Percentiles rank a stretch among this genome's conserved stretches.
Evolutionary conservation across 2,797 vertebrate species (phyloP).

Genomic region (Glyptemys insculpta): DNA sequence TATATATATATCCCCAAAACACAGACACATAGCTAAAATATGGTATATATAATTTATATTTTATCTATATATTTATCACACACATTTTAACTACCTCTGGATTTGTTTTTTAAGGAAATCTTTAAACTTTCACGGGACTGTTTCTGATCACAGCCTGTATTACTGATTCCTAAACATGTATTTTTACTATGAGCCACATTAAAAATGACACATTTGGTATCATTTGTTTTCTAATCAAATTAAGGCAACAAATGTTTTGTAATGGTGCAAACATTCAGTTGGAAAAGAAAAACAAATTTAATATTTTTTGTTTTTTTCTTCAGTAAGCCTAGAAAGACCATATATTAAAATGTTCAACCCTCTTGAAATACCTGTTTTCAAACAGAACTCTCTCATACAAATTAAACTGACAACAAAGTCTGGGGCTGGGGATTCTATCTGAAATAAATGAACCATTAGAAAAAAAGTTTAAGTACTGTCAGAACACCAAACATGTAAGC

Average conservation of each 20-base stretch:
- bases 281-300: not conserved
- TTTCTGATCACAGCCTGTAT: not conserved
- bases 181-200: not conserved
- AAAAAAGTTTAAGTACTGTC: not conserved
- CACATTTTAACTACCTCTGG: not conserved
- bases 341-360: not conserved
- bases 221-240: conserved; percentile 3
- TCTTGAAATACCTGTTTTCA: conserved; percentile 6
- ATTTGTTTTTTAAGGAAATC: not conserved
- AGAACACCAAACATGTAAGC: conserved; percentile 42
- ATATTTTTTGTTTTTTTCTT: not conserved
- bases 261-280: conserved; percentile 30
- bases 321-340: not conserved
- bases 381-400: not conserved
- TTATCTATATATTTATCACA: not conserved
- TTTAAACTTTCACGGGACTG: not conserved
- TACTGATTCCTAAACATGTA: not conserved
- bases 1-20: not conserved
- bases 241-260: conserved; percentile 1
- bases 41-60: not conserved
- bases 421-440: not conserved
- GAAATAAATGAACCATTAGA: conserved; percentile 6
- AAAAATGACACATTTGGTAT: not conserved
- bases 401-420: not conserved
- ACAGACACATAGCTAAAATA: not conserved